Conservation (phyloP, 1,140 invertebrate species). For the Cataglyphis hispanica region DNA sequence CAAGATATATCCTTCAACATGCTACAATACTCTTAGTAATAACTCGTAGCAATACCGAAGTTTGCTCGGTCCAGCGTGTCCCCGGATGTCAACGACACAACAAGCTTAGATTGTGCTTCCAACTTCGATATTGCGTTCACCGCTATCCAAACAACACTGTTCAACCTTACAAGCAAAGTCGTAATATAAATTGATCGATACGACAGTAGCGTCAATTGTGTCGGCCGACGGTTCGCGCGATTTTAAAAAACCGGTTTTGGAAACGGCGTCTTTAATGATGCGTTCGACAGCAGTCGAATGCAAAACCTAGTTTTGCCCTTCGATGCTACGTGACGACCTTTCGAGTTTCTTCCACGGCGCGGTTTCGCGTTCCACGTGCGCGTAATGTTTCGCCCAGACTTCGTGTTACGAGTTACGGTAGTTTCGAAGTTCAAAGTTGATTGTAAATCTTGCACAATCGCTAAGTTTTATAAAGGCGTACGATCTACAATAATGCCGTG, state of each 20-base stretch:
- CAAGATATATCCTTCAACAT: constrained; percentile 9
- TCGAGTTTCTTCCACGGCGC: constrained; percentile 20
- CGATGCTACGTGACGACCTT: constrained; percentile 62
- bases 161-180: neutral
- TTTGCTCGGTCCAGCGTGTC: constrained; percentile 43
- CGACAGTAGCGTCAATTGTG: constrained; percentile 6
- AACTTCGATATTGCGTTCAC: constrained; percentile 46
- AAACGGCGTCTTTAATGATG: neutral
- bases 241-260: constrained; percentile 65
- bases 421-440: constrained; percentile 29
- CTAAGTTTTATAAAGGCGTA: constrained; percentile 32
- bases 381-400: constrained; percentile 22
- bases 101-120: constrained; percentile 42
- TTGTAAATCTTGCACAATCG: constrained; percentile 48
- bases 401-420: constrained; percentile 12
- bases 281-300: constrained; percentile 55
- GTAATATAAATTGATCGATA: constrained; percentile 52
- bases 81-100: constrained; percentile 49
- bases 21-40: constrained; percentile 31
- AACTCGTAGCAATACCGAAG: constrained; percentile 50
- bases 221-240: constrained; percentile 26
- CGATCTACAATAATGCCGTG: constrained; percentile 15
- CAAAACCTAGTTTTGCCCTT: constrained; percentile 40
- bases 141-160: constrained; percentile 32
- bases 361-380: constrained; percentile 49